Percentiles rank a stretch among this genome's conserved stretches.
These are phyloP conservation scores for Arctia plantaginis DNA, from an alignment of 2,888 invertebrate species.

Conservation along the genomic window DNA sequence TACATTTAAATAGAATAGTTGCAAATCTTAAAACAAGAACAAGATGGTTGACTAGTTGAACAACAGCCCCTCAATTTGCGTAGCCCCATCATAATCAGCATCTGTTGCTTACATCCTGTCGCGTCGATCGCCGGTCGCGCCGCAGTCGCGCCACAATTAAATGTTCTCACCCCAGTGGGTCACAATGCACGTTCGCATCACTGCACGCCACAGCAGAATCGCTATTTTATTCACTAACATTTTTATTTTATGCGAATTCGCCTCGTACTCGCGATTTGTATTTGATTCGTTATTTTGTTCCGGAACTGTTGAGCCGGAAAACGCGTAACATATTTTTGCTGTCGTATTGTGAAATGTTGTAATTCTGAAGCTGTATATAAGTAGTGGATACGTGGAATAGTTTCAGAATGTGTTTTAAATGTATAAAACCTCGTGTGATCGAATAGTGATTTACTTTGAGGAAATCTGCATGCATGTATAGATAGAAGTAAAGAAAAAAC, in stretches of 20 bases:
- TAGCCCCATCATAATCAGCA: constrained; percentile 45
- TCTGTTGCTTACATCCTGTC: constrained; percentile 46
- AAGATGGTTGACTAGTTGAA: constrained; percentile 12
- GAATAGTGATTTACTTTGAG: too few relatives aligned
- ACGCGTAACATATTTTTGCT: constrained; percentile 54
- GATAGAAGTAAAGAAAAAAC: not conserved
- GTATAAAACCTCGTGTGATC: too few relatives aligned
- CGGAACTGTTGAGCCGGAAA: constrained; percentile 63
- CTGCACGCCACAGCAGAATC: constrained; percentile 53
- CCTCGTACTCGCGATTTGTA: constrained; percentile 62
- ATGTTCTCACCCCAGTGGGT: constrained; percentile 76
- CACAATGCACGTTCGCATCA: constrained; percentile 72
- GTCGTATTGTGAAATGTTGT: constrained; percentile 35
- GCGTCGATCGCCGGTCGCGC: constrained; percentile 30
- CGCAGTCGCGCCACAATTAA: constrained; percentile 75
- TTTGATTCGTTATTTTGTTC: constrained; percentile 69
- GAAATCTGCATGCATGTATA: too few relatives aligned
- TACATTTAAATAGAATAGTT: not conserved
- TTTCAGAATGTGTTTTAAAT: not conserved
- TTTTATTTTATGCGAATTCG: constrained; percentile 62
- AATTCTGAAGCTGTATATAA: not conserved
- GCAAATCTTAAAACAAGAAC: constrained; percentile 19
- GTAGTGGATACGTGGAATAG: not conserved
- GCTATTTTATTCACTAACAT: constrained; percentile 58
- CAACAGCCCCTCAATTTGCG: constrained; percentile 20